A percentile compares a stretch with the other conserved stretches of the same genome.
These are phyloP conservation scores for Druon quercuslanigerum DNA, from an alignment of 1,140 invertebrate genomes.

Conservation along the genomic window DNA sequence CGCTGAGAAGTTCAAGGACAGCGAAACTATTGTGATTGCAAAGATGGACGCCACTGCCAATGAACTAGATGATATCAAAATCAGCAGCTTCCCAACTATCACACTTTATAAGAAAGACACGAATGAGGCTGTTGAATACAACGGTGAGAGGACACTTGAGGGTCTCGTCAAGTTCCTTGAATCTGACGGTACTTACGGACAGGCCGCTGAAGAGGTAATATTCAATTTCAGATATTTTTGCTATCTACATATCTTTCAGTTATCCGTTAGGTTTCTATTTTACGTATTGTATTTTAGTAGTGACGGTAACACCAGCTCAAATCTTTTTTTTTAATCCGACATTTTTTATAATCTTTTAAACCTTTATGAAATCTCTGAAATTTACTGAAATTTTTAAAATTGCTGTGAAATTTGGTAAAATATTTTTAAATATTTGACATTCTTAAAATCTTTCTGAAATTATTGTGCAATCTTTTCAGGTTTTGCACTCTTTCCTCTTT, in stretches of 20 bases:
- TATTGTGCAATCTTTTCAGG: no score
- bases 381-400: no score
- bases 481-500: no score
- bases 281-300: no score
- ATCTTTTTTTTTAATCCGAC: no score
- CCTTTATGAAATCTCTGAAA: no score
- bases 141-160: slow-evolving; percentile 95
- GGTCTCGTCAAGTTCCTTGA: slow-evolving; percentile 95
- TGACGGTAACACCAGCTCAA: no score
- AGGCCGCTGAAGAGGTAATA: slow-evolving; percentile 80
- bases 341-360: no score
- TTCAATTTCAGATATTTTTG: slow-evolving; percentile 43
- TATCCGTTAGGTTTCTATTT: slow-evolving; percentile 44
- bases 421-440: no score
- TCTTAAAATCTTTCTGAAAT: no score
- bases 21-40: slow-evolving; percentile 91
- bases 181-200: slow-evolving; percentile 81
- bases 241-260: background rate
- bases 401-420: no score
- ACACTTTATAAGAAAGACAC: slow-evolving; percentile 95
- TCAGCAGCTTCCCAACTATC: slow-evolving; percentile 97
- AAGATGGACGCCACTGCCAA: slow-evolving; percentile 99
- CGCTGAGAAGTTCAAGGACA: slow-evolving; percentile 91
- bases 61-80: slow-evolving; percentile 96
- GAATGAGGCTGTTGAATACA: slow-evolving; percentile 95